A percentile compares a stretch with the other conserved stretches of the same genome.
Conservation (phyloP, 37 sponge, comb jelly and placozoan genomes). For the Beroe forskalii region DNA sequence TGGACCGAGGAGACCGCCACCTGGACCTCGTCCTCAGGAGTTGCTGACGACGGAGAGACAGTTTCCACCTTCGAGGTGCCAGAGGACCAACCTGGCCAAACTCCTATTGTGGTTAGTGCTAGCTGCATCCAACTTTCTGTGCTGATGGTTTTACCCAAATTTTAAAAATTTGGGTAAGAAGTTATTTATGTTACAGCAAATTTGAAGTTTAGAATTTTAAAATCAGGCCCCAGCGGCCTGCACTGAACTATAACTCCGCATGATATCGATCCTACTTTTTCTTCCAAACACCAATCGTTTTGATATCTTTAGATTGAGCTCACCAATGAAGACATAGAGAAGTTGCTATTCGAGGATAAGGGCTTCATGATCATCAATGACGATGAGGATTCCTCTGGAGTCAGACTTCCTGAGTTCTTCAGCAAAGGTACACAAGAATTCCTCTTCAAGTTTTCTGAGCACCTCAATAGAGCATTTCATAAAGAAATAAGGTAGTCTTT, state of each 20-base stretch:
- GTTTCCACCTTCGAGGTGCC: neutral
- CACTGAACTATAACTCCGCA: too few species aligned
- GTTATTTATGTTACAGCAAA: too few species aligned
- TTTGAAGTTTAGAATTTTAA: too few species aligned
- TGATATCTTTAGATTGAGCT: conserved; percentile 33
- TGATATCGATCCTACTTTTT: too few species aligned
- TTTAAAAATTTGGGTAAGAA: too few species aligned
- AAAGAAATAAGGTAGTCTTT: neutral
- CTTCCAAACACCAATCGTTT: too few species aligned
- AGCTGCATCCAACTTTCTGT: neutral
- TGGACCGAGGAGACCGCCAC: conserved; percentile 23
- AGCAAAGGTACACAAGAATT: conserved; percentile 30
- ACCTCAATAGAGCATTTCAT: neutral
- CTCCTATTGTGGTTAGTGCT: conserved; percentile 16
- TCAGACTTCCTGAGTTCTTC: conserved; percentile 11
- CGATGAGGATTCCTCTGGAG: neutral
- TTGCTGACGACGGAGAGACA: neutral
- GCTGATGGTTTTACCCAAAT: too few species aligned
- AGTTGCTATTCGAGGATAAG: neutral
- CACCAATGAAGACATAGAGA: neutral
- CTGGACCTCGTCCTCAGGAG: neutral
- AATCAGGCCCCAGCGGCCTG: too few species aligned
- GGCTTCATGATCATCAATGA: neutral
- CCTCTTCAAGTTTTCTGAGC: neutral
- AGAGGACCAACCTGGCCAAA: conserved; percentile 4